phyloP scores from a whole-genome alignment of 2,797 vertebrate genomes.

The Catharus ustulatus region DNA sequence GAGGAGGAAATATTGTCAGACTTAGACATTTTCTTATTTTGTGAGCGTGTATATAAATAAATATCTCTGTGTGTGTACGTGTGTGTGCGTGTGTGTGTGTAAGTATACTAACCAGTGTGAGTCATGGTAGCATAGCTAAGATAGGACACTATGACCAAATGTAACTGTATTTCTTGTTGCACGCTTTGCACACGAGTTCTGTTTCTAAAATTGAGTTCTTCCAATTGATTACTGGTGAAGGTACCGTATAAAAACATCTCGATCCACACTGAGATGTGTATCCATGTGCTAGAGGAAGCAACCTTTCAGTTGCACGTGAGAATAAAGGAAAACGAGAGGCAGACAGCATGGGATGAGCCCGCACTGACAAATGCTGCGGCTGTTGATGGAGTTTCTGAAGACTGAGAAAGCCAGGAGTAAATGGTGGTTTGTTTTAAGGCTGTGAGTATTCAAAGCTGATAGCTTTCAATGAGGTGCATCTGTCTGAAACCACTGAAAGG shows the following conservation, averaged over 20 bases:
- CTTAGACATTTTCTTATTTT: conserved; percentile 68
- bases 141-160: conserved; percentile 76
- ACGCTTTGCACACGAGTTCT: conserved; percentile 79
- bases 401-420: not conserved
- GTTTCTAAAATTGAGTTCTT: conserved; percentile 82
- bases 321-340: not conserved
- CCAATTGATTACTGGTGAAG: conserved; percentile 56
- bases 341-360: not conserved
- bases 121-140: conserved; percentile 73
- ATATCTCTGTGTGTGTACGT: conserved; percentile 39
- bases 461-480: not conserved
- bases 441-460: not conserved
- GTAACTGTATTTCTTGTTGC: conserved; percentile 76
- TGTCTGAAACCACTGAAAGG: not conserved
- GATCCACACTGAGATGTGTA: not conserved
- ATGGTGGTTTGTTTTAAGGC: not conserved
- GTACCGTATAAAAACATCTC: not conserved
- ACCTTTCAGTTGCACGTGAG: not conserved
- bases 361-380: not conserved
- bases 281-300: conserved; percentile 7
- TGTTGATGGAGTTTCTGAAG: not conserved
- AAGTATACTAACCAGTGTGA: conserved; percentile 61
- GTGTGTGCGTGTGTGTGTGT: conserved; percentile 33
- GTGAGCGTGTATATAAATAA: conserved; percentile 76
- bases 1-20: conserved; percentile 76